Conservation (phyloP, 37 sponge, comb jelly and placozoan species). For the Geodia barretti region DNA sequence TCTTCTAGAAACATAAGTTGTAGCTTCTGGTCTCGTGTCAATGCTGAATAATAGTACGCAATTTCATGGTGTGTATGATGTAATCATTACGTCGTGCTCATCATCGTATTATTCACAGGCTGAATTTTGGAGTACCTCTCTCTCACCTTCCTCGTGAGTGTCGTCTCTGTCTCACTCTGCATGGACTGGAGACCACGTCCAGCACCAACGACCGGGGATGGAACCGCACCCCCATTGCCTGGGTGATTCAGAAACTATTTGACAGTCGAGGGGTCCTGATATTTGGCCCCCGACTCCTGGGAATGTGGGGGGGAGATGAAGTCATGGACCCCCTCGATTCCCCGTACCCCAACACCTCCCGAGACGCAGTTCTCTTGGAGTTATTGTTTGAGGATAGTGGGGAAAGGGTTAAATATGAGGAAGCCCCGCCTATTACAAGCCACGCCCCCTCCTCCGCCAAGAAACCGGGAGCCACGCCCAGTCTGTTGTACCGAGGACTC, state of each 20-base stretch:
- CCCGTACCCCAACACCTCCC: conserved; percentile 14
- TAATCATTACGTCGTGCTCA: no score
- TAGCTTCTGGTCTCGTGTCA: no score
- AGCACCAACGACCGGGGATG: conserved; percentile 1
- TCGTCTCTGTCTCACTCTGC: conserved; percentile 56
- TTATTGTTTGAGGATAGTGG: conserved; percentile 12
- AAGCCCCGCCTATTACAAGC: neutral
- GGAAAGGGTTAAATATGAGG: neutral
- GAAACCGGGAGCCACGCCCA: no score
- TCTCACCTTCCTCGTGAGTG: conserved; percentile 40
- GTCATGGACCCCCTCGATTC: conserved; percentile 60
- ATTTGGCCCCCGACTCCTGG: conserved; percentile 32
- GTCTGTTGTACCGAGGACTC: neutral
- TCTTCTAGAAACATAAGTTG: neutral
- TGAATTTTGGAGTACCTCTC: conserved; percentile 30
- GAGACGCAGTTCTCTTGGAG: conserved; percentile 42
- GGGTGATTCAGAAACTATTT: conserved; percentile 46
- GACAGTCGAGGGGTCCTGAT: conserved; percentile 27
- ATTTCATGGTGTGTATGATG: no score
- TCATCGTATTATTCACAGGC: no score
- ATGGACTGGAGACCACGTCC: conserved; percentile 41
- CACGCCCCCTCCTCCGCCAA: neutral
- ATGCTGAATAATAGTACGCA: no score
- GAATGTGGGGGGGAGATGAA: conserved; percentile 55
- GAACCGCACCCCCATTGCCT: conserved; percentile 41